Conservation (phyloP, 2,888 invertebrate species). For the Cephus sareptanus region DNA sequence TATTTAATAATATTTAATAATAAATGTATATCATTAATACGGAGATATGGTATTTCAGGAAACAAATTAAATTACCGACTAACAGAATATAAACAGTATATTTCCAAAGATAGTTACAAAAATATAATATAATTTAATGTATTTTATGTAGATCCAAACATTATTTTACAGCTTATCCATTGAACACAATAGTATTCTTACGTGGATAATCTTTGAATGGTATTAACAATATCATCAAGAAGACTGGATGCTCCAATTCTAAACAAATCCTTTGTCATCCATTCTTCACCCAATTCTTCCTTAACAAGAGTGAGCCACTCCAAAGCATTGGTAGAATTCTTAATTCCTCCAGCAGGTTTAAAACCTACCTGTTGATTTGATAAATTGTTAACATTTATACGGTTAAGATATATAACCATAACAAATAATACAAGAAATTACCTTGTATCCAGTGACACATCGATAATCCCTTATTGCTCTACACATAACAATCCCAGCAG, state of each 20-base stretch:
- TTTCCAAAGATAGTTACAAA: background rate
- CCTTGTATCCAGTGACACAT: constrained; percentile 76
- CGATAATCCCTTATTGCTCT: constrained; percentile 87
- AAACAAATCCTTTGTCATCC: constrained; percentile 85
- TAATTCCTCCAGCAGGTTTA: constrained; percentile 98
- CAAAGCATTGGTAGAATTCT: constrained; percentile 85
- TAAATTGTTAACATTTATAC: background rate
- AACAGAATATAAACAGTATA: background rate
- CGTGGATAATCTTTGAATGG: constrained; percentile 14
- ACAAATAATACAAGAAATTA: constrained; percentile 48
- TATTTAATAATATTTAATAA: background rate
- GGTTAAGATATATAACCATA: background rate
- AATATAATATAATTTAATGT: background rate
- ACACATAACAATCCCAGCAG: constrained; percentile 93
- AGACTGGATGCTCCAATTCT: constrained; percentile 96
- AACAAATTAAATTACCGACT: background rate
- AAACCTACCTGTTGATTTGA: constrained; percentile 81
- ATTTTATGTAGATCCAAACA: background rate
- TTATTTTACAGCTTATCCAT: background rate
- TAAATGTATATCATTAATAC: background rate
- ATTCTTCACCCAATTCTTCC: constrained; percentile 85
- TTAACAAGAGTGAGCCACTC: constrained; percentile 88
- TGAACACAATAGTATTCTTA: background rate
- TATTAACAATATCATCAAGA: constrained; percentile 77
- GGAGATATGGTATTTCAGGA: background rate